phyloP scores from a whole-genome alignment of 1,140 invertebrate genomes.

The Rhynchophorus ferrugineus region DNA sequence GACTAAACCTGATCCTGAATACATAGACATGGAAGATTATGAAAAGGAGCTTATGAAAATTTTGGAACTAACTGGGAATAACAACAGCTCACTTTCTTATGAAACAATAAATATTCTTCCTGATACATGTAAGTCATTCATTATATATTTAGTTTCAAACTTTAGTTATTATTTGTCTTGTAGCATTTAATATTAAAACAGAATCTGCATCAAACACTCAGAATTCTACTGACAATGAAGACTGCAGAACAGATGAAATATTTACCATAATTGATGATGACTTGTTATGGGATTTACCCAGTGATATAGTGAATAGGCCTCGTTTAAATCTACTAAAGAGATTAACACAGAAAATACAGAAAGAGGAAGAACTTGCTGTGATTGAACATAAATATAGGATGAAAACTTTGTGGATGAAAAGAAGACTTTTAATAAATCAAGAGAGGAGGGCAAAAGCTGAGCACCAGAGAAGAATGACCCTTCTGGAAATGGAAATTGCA shows the following conservation, averaged over 20 bases:
- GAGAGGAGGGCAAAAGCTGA: conserved; percentile 10
- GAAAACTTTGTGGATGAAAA: conserved; percentile 6
- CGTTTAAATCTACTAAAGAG: conserved; percentile 9
- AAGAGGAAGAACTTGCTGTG: conserved; percentile 11
- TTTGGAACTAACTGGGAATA: conserved; percentile 4
- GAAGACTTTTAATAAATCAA: conserved; percentile 4
- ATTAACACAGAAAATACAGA: conserved; percentile 8
- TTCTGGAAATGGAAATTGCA: conserved; percentile 10
- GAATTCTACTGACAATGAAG: background rate
- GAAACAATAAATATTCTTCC: background rate
- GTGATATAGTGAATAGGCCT: conserved; percentile 5
- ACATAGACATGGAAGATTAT: conserved; percentile 16
- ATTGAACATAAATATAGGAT: conserved; percentile 14
- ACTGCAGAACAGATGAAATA: conserved; percentile 3
- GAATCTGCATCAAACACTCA: background rate
- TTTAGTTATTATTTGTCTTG: background rate
- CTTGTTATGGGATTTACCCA: conserved; percentile 13
- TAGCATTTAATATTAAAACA: conserved; percentile 4
- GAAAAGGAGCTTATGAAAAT: conserved; percentile 9
- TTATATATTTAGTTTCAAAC: background rate
- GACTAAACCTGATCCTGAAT: conserved; percentile 10
- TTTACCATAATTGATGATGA: conserved; percentile 16
- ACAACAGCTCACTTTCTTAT: too few species aligned
- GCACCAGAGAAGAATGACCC: conserved; percentile 11
- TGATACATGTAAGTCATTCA: conserved; percentile 4